phyloP scores from a whole-genome alignment of 2,797 vertebrate genomes.

The Tiaroga cobitis region DNA sequence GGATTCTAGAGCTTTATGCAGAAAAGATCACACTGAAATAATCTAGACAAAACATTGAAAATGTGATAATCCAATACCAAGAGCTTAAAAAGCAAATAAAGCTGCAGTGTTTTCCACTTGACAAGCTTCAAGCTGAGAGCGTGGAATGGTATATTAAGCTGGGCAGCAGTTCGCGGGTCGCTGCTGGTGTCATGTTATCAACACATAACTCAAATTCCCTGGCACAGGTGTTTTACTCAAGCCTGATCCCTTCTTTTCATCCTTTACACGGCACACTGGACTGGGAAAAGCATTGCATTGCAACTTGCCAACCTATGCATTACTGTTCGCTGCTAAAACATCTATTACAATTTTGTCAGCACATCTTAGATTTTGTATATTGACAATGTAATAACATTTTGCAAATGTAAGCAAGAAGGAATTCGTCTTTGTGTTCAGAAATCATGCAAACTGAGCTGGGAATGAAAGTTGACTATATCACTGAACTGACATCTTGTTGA shows the following conservation, averaged over 20 bases:
- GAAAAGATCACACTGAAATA: background rate
- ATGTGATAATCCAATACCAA: slow-evolving; percentile 14
- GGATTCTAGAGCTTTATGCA: background rate
- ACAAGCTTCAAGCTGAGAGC: slow-evolving; percentile 35
- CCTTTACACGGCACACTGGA: slow-evolving; percentile 20
- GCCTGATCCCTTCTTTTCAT: slow-evolving; percentile 48
- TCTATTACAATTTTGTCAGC: background rate
- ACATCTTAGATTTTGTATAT: slow-evolving; percentile 9
- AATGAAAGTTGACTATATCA: background rate
- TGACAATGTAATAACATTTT: background rate
- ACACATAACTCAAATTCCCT: slow-evolving; percentile 63
- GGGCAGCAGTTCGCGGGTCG: slow-evolving; percentile 14
- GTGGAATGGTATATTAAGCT: slow-evolving; percentile 30
- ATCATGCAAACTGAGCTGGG: slow-evolving; percentile 2
- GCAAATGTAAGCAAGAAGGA: background rate
- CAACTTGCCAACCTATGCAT: slow-evolving; percentile 15
- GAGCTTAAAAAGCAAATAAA: slow-evolving; percentile 24
- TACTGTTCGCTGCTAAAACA: background rate
- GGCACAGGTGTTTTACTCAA: slow-evolving; percentile 41
- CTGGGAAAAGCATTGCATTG: background rate
- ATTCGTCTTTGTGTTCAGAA: background rate
- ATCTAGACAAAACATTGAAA: slow-evolving; percentile 5
- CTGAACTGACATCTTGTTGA: slow-evolving; percentile 1
- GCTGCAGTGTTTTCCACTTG: slow-evolving; percentile 20
- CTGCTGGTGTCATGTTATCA: slow-evolving; percentile 51